These are phyloP conservation scores for Loris lydekkerianus DNA, from an alignment of 2,797 vertebrate genomes.

Conservation along the genomic window DNA sequence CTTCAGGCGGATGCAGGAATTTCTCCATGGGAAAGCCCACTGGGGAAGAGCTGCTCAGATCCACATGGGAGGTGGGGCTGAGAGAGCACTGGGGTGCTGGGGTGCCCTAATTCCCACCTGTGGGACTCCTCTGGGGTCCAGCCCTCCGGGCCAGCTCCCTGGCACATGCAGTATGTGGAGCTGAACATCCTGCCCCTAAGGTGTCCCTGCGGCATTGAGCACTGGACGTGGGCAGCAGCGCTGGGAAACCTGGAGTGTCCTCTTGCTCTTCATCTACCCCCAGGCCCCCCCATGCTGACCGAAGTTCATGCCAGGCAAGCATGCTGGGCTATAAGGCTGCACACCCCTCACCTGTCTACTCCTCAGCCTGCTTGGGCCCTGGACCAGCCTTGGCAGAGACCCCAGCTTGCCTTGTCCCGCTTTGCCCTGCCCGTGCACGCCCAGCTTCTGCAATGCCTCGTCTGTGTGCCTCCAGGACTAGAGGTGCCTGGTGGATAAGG, in stretches of 20 bases:
- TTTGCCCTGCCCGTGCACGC: neutral
- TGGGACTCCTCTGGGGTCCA: neutral
- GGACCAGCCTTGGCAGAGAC: neutral
- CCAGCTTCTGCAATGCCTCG: neutral
- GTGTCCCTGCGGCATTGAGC: neutral
- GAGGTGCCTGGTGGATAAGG: neutral
- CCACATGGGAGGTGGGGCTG: neutral
- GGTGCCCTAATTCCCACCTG: neutral
- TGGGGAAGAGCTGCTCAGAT: neutral
- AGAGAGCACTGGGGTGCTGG: neutral
- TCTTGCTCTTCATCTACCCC: accelerated
- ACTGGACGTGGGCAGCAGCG: accelerated
- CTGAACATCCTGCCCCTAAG: neutral
- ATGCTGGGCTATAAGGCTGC: no score
- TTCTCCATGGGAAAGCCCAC: neutral
- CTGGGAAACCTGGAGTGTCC: neutral
- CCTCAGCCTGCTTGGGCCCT: neutral
- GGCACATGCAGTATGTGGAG: neutral
- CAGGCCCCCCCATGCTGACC: accelerated
- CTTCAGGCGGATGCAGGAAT: neutral
- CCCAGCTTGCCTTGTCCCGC: neutral
- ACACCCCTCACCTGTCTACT: accelerated
- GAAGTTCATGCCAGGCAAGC: neutral
- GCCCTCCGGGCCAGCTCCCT: neutral
- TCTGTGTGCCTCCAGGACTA: neutral